Conservation (phyloP, 2,113 vertebrate genomes). For the Malurus melanocephalus region DNA sequence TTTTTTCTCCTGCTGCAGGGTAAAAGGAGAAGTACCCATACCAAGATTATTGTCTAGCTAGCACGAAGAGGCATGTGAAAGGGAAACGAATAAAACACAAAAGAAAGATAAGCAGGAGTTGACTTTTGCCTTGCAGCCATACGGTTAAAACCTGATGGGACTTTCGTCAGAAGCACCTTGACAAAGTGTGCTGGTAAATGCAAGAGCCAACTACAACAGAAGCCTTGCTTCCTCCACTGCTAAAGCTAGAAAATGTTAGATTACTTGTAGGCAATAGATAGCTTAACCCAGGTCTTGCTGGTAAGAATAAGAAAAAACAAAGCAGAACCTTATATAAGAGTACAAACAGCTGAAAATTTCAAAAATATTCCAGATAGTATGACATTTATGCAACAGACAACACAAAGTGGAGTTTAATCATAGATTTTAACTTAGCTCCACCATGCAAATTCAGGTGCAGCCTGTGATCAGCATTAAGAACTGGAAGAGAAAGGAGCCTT, state of each 20-base stretch:
- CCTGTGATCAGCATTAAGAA: background rate
- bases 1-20: background rate
- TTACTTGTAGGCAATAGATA: background rate
- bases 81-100: background rate
- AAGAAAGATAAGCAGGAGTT: background rate
- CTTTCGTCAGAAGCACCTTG: background rate
- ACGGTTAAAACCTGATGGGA: background rate
- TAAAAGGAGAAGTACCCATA: background rate
- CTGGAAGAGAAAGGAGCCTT: background rate
- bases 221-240: background rate
- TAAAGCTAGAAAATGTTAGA: background rate
- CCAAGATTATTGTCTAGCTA: background rate
- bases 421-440: background rate
- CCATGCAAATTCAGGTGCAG: rapidly evolving
- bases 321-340: background rate
- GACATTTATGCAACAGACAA: background rate
- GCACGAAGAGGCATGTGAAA: background rate
- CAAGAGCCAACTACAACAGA: background rate
- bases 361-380: background rate
- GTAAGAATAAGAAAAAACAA: background rate
- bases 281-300: background rate
- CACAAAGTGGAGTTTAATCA: background rate
- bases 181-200: background rate
- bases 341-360: background rate
- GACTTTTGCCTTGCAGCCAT: background rate